Evolutionary conservation across 2,888 invertebrate genomes (phyloP), one percentile per base, ranked within the genome.

Genomic region (Himalopsyche japonica): DNA sequence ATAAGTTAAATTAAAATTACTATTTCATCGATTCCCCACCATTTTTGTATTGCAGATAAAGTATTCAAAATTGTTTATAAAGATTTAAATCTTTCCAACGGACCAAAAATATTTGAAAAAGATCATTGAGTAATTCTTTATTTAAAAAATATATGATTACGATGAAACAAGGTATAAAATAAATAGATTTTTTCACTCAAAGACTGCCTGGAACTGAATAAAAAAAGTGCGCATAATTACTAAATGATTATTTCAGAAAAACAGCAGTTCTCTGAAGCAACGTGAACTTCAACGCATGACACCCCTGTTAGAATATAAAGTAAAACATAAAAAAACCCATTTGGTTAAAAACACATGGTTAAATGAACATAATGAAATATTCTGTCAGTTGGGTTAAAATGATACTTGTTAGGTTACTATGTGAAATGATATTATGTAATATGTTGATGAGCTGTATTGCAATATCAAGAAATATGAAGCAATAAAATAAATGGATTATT

Each of bases 381-480:
- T 70, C 8, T 70, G 70, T 70, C 70, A 70, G 70, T 70, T 15
- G 27, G 70, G 70, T 70, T 70, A 70, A 70, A 70, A 70, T 27
- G 70, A 70, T 70, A 70, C 30, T 27, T 70, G 70, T 70, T 27
- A 70, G 27, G 30, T 70, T 15, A 27, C 70, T 70, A 76, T 76
- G 77, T 77, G 77, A 30, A 70, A 77, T 77, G 34, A 77, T 76
- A 30, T 24, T 7, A 77, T 37, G 34, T 32, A 77, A 76, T 24
- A 77, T 77, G 37, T 37, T 70, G 24, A 77, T 84, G 81, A 82
- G 80, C 57, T 82, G 81, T 79, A 82, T 64, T 47, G 18, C 64
- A 76, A 77, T 76, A 24, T 49, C 48, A 32, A 76, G 12, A 77
- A 70, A 79, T 47, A 79, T 15, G 30, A 80, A 82, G 79, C 82